A percentile compares a stretch with the other conserved stretches of the same genome.
These are phyloP conservation scores for Apodemia duryi DNA, from an alignment of 2,888 invertebrate species.

Conservation along the genomic window DNA sequence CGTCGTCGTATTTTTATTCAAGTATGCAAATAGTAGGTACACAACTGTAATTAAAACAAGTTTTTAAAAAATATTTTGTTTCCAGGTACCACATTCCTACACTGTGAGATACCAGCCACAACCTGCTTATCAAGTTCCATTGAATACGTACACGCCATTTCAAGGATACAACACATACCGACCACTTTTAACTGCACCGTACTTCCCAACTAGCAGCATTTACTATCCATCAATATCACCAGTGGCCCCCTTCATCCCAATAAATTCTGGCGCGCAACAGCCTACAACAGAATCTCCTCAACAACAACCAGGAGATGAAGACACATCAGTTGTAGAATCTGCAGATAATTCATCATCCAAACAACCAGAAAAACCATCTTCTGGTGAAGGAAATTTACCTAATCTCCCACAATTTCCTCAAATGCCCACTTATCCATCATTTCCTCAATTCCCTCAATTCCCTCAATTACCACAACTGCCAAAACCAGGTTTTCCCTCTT, in stretches of 20 bases:
- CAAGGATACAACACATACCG: constrained; percentile 44
- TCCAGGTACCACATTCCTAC: constrained; percentile 52
- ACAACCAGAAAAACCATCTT: constrained; percentile 27
- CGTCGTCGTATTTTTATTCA: too few relatives aligned
- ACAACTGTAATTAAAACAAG: background rate
- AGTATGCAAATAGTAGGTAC: background rate
- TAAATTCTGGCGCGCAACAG: constrained; percentile 33
- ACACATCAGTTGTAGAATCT: constrained; percentile 63
- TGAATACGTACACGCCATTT: constrained; percentile 41
- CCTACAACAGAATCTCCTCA: constrained; percentile 32
- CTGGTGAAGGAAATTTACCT: constrained; percentile 24
- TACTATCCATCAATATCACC: constrained; percentile 45
- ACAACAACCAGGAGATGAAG: constrained; percentile 49
- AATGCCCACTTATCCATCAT: background rate
- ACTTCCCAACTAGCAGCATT: constrained; percentile 43
- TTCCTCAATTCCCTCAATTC: constrained; percentile 35
- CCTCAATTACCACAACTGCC: constrained; percentile 40
- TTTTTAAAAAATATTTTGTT: constrained; percentile 2
- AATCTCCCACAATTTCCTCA: constrained; percentile 31
- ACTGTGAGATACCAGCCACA: constrained; percentile 50
- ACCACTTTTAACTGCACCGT: constrained; percentile 45
- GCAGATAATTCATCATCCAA: constrained; percentile 46
- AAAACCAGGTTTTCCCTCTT: constrained; percentile 35
- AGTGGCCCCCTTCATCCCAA: constrained; percentile 30
- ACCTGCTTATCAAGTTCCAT: constrained; percentile 47